phyloP scores from a whole-genome alignment of 2,113 vertebrate species.

The Oceanites oceanicus region DNA sequence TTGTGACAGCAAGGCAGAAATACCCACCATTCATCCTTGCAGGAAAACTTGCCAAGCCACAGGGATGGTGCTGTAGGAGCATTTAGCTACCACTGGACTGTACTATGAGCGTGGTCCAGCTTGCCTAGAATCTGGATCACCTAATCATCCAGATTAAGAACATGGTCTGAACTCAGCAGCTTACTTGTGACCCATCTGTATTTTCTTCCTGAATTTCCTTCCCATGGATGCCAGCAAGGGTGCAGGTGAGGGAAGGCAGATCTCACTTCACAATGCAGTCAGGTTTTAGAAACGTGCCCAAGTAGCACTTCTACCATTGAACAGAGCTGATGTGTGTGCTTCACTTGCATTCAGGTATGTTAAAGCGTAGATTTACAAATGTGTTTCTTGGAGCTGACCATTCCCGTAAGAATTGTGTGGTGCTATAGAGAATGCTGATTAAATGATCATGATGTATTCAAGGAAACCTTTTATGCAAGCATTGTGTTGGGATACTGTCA shows the following conservation, averaged over 20 bases:
- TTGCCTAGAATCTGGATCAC: neutral
- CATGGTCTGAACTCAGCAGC: neutral
- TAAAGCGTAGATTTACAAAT: neutral
- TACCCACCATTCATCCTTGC: neutral
- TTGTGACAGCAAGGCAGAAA: neutral
- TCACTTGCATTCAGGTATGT: neutral
- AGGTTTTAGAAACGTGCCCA: neutral
- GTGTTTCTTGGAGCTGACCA: neutral
- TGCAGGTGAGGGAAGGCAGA: neutral
- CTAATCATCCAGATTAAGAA: neutral
- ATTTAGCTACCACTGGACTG: neutral
- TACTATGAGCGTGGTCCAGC: neutral
- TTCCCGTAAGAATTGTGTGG: neutral
- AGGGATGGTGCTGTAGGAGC: neutral
- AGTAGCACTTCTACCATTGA: neutral
- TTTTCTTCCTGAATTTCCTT: neutral
- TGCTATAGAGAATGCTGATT: neutral
- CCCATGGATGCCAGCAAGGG: neutral
- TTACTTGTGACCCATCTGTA: neutral
- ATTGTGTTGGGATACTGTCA: neutral
- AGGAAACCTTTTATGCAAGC: neutral
- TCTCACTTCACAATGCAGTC: neutral
- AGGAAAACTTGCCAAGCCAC: neutral
- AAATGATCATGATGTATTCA: neutral
- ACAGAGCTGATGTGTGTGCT: neutral